A percentile compares a stretch with the other conserved stretches of the same genome.
phyloP scores from a whole-genome alignment of 2,888 invertebrate species.

The Plagodis dolabraria region DNA sequence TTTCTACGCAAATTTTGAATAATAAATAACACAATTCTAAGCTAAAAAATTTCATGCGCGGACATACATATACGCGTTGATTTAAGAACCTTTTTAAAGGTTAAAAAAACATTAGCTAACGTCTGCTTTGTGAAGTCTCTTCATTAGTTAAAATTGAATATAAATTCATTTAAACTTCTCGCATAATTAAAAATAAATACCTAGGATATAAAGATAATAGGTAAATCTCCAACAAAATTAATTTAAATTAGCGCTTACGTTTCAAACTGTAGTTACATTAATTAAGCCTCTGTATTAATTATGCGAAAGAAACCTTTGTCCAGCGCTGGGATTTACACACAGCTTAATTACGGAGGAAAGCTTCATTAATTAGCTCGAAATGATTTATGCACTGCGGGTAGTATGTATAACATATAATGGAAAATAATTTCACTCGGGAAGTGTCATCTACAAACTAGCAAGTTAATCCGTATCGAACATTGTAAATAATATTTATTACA shows the following conservation, averaged over 20 bases:
- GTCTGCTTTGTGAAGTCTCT: too few relatives aligned
- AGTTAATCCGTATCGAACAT: too few relatives aligned
- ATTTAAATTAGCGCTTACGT: constrained; percentile 8
- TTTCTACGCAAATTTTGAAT: too few relatives aligned
- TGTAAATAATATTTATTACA: too few relatives aligned
- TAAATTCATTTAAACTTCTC: too few relatives aligned
- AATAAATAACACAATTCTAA: too few relatives aligned
- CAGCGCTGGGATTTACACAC: constrained; percentile 5
- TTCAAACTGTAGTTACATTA: constrained; percentile 2
- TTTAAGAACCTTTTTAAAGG: too few relatives aligned
- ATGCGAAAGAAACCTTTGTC: constrained; percentile 7
- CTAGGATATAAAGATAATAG: neutral
- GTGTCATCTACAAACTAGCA: neutral
- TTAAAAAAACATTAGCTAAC: too few relatives aligned
- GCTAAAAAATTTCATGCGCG: too few relatives aligned
- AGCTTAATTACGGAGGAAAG: constrained; percentile 1
- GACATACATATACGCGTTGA: too few relatives aligned
- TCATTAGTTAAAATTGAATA: too few relatives aligned
- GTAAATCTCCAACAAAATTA: neutral
- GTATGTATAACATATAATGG: neutral
- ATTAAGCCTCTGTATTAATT: constrained; percentile 13
- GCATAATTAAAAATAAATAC: neutral
- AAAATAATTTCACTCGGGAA: neutral
- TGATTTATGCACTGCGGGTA: neutral
- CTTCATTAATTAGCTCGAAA: constrained; percentile 2